phyloP scores from a whole-genome alignment of 2,797 vertebrate species.

The Dendrocincla tyrannina region DNA sequence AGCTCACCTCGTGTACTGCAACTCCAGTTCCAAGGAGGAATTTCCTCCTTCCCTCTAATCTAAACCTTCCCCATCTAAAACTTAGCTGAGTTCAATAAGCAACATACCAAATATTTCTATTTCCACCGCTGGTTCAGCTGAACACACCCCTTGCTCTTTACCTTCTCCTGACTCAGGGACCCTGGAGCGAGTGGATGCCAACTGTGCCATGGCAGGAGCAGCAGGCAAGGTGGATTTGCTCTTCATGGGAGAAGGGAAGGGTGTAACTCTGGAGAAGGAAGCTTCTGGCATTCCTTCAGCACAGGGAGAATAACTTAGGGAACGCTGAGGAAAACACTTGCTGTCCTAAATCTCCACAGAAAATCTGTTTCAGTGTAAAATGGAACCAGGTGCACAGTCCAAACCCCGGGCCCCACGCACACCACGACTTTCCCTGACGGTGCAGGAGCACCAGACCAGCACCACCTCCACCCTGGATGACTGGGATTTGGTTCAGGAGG shows the following conservation, averaged over 20 bases:
- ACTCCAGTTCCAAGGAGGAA: not conserved
- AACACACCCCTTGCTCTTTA: not conserved
- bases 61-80: not conserved
- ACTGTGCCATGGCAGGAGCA: not conserved
- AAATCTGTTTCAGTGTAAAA: not conserved
- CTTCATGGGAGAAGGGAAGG: not conserved
- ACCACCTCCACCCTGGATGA: not conserved
- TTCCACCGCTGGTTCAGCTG: not conserved
- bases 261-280: not conserved
- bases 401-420: not conserved
- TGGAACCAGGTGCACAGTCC: not conserved
- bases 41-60: not conserved
- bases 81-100: not conserved
- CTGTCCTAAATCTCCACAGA: not conserved
- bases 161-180: not conserved
- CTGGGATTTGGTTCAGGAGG: fast-evolving
- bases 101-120: not conserved
- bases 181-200: not conserved
- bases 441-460: not conserved
- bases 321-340: not conserved
- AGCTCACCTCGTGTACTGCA: not conserved
- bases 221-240: not conserved
- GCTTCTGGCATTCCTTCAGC: not conserved
- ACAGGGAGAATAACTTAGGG: not conserved
- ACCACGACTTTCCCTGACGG: not conserved